phyloP scores from a whole-genome alignment of 2,888 invertebrate species.

The Caenorhabditis doughertyi region DNA sequence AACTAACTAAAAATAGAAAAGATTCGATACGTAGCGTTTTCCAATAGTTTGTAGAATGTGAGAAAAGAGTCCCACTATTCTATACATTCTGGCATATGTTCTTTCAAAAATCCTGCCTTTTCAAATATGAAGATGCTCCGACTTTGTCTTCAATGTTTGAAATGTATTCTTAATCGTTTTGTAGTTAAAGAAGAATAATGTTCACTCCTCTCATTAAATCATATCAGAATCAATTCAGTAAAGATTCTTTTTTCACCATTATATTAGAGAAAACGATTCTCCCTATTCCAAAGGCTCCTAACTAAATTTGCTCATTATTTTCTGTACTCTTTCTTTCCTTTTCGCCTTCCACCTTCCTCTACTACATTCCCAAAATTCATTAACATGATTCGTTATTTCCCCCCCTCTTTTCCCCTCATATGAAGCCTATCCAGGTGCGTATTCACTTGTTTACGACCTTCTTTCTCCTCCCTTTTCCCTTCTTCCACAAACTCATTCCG shows the following conservation, averaged over 20 bases:
- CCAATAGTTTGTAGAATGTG: not conserved
- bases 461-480: not conserved
- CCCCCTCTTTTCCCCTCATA: not conserved
- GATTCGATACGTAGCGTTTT: not conserved
- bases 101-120: not conserved
- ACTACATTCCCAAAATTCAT: not conserved
- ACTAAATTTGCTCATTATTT: not conserved
- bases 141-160: not conserved
- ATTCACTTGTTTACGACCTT: not conserved
- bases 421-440: constrained; percentile 5
- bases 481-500: constrained; percentile 5
- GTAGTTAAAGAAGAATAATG: not conserved
- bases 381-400: not conserved
- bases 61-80: not conserved
- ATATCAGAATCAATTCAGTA: too few relatives aligned
- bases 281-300: not conserved
- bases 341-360: not conserved
- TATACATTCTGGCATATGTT: not conserved
- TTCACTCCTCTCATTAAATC: not conserved
- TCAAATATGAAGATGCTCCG: not conserved
- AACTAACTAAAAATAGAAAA: not conserved
- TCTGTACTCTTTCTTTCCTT: not conserved
- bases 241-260: too few relatives aligned
- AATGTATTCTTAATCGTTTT: not conserved
- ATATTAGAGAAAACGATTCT: too few relatives aligned